phyloP scores from a whole-genome alignment of 2,888 invertebrate genomes.

The Standfussiana lucernea region DNA sequence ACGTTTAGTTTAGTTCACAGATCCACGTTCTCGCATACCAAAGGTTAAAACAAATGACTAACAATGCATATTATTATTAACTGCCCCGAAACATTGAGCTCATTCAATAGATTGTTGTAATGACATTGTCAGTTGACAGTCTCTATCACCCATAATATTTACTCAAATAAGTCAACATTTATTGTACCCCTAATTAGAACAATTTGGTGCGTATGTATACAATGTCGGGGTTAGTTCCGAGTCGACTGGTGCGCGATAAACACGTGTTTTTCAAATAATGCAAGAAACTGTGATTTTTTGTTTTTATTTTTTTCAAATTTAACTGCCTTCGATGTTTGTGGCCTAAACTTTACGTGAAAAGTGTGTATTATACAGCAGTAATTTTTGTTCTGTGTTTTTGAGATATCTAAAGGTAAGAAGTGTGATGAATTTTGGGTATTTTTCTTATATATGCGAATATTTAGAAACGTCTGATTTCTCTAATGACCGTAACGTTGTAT shows the following conservation, averaged over 20 bases:
- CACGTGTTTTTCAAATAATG: constrained; percentile 37
- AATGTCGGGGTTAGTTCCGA: constrained; percentile 35
- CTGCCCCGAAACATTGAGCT: neutral
- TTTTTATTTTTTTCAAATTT: constrained; percentile 32
- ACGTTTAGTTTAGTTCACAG: too few relatives aligned
- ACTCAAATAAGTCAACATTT: constrained; percentile 45
- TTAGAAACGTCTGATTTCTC: neutral
- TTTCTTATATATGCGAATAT: neutral
- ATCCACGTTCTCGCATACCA: neutral
- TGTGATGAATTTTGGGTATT: neutral
- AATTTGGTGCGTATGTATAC: constrained; percentile 16
- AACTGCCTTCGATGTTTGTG: constrained; percentile 14
- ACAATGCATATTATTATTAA: constrained; percentile 32
- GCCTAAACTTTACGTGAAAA: constrained; percentile 31
- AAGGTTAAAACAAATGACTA: neutral
- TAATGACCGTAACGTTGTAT: neutral
- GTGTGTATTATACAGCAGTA: constrained; percentile 5
- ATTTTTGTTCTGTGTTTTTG: neutral
- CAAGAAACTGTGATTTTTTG: constrained; percentile 27
- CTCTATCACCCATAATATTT: constrained; percentile 50
- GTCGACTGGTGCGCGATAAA: constrained; percentile 32
- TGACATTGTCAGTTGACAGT: constrained; percentile 34
- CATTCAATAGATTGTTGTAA: constrained; percentile 30
- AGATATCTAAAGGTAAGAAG: constrained; percentile 33
- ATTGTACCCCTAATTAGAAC: constrained; percentile 51